A percentile compares a stretch with the other conserved stretches of the same genome.
Evolutionary conservation across 2,888 invertebrate species (phyloP).

Genomic region (Volucella bombylans): DNA sequence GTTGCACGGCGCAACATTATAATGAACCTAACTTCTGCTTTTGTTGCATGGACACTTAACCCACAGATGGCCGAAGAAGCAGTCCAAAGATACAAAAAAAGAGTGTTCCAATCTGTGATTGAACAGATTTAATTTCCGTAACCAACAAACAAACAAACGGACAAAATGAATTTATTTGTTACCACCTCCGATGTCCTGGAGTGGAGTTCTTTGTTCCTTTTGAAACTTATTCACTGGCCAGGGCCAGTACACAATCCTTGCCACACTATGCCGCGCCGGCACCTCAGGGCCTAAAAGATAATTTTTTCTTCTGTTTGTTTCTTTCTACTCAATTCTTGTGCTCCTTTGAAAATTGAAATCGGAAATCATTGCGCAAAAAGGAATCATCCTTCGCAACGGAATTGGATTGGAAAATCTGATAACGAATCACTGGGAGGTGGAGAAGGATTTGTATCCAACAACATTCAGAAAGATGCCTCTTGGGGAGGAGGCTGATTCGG

Average conservation of each 20-base stretch:
- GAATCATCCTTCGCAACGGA: slow-evolving; percentile 29
- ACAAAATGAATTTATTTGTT: slow-evolving; percentile 65
- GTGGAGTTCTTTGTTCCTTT: neutral
- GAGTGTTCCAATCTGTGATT: slow-evolving; percentile 46
- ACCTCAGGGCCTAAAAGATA: slow-evolving; percentile 55
- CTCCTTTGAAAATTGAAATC: slow-evolving; percentile 63
- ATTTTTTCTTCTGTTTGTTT: slow-evolving; percentile 13
- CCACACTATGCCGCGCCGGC: slow-evolving; percentile 28
- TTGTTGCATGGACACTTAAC: neutral
- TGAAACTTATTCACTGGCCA: neutral
- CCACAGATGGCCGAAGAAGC: slow-evolving; percentile 19
- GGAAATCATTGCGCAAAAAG: slow-evolving; percentile 57
- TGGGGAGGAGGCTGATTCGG: slow-evolving; percentile 15
- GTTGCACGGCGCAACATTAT: slow-evolving; percentile 38
- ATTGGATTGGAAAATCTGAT: slow-evolving; percentile 25
- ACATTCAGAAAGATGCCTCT: slow-evolving; percentile 33
- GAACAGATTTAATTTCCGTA: slow-evolving; percentile 67
- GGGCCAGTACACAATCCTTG: slow-evolving; percentile 17
- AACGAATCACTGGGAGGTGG: slow-evolving; percentile 32
- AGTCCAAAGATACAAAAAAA: slow-evolving; percentile 3
- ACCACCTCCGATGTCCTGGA: slow-evolving; percentile 52
- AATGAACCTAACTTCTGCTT: slow-evolving; percentile 10
- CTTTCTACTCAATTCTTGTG: slow-evolving; percentile 22
- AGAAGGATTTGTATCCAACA: neutral
- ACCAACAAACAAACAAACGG: slow-evolving; percentile 67